These are phyloP conservation scores for Dromaius novaehollandiae DNA, from an alignment of 2,113 vertebrate species.

Conservation along the genomic window DNA sequence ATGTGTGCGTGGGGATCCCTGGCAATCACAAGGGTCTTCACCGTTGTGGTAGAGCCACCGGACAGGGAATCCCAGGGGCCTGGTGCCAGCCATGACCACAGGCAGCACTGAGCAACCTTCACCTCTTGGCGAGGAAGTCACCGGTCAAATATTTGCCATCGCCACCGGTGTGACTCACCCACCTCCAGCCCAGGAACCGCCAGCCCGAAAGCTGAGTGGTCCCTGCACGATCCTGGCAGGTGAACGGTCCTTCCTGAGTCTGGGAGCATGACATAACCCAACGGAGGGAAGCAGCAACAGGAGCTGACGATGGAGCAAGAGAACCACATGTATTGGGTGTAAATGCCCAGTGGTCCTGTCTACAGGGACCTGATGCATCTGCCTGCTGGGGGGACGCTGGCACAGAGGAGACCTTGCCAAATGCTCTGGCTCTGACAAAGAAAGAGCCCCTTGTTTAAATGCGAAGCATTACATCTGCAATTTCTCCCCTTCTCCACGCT, in stretches of 20 bases:
- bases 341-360: neutral
- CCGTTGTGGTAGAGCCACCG: neutral
- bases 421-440: neutral
- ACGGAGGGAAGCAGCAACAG: neutral
- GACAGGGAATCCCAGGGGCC: neutral
- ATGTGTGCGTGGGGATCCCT: neutral
- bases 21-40: neutral
- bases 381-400: neutral
- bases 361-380: no score
- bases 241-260: neutral
- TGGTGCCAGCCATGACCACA: neutral
- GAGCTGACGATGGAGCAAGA: neutral
- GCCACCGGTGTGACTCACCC: neutral
- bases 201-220: neutral
- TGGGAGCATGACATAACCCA: neutral
- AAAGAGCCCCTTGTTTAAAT: neutral
- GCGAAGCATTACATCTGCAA: neutral
- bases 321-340: neutral
- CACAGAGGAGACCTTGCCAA: neutral
- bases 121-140: neutral
- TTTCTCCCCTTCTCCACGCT: no score
- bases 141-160: neutral
- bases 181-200: neutral
- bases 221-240: rapidly evolving
- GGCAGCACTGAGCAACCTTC: neutral